Evolutionary conservation across 1,140 invertebrate species (phyloP), one percentile per base, ranked within the genome.

Genomic region (Anastatus disparis): DNA sequence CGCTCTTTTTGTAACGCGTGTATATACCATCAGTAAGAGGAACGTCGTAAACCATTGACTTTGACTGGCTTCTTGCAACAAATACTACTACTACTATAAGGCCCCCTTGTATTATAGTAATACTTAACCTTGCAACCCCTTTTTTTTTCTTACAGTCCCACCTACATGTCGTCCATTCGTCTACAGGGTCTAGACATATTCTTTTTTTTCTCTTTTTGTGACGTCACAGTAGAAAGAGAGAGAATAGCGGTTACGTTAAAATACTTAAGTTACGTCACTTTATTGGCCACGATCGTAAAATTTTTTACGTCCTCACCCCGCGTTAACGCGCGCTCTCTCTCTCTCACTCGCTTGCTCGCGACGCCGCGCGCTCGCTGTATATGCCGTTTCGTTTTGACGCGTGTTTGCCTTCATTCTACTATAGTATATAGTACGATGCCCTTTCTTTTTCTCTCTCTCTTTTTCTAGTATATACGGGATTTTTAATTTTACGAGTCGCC

Each of bases 251-350:
- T 70, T 63, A 63, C 67, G 58, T 58, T 52, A 31, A 62, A 63
- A 62, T 75, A 72, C 74, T 77, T 78, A 73, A 74, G 77, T 85
- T 85, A 84, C 84, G 84, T 85, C 84, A 86, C 76, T 86, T 86
- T 84, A 86, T 85, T 84, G 80, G 78, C 81, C 78, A 78, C 77
- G 78, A 84, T 84, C 83, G 81, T 85, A 85, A 86, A 85, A 85
- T 77, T 81, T 83, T 85, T 85, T 86, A 85, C 79, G 77, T 78
- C 75, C 75, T 74, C 79, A 58, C 50, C 61, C 59, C 53, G 61
- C 61, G 22, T n/a, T n/a, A 53, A 35, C 15, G 40, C 6, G 40
- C 40, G 40, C 6, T 12, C 6, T 38, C 12, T 6, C 12, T 38
- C 35, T 6, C 35, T n/a, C n/a, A n/a, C n/a, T n/a, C n/a, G n/a